phyloP scores from a whole-genome alignment of 37 sponge, comb jelly and placozoan genomes.

The Ianthella basta region DNA sequence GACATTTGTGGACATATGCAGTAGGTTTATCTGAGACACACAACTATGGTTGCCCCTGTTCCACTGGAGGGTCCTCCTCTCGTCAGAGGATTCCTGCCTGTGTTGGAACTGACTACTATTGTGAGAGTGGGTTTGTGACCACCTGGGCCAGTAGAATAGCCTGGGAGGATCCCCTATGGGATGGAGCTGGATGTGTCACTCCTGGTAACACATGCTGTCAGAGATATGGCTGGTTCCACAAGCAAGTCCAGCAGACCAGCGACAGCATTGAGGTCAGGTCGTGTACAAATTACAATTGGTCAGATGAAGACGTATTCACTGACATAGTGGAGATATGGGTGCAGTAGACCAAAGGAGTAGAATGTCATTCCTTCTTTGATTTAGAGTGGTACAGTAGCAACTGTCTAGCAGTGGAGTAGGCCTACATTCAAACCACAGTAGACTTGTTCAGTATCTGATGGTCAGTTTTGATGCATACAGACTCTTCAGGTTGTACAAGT shows the following conservation, averaged over 20 bases:
- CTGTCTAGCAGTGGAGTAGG: no score
- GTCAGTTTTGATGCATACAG: no score
- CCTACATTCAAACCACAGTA: no score
- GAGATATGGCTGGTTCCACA: conserved; percentile 22
- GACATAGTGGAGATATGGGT: conserved; percentile 31
- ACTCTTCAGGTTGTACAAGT: no score
- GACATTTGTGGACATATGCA: conserved; percentile 20
- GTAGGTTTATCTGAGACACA: neutral
- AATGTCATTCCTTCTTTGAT: no score
- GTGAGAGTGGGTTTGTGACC: neutral
- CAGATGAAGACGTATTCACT: conserved; percentile 9
- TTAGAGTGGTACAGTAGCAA: no score
- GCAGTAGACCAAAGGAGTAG: neutral
- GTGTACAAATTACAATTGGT: neutral
- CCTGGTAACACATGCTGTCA: conserved; percentile 11
- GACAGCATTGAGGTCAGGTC: conserved; percentile 35
- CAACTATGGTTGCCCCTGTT: neutral
- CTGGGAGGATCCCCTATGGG: conserved; percentile 37
- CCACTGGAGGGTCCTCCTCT: neutral
- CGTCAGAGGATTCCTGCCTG: neutral
- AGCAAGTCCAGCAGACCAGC: neutral
- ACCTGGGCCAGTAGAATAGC: neutral
- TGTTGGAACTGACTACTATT: conserved; percentile 16
- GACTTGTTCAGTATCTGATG: no score
- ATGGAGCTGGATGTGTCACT: conserved; percentile 3